Evolutionary conservation across 37 sponge, comb jelly and placozoan species (phyloP).

Genomic region (Beroe forskalii): DNA sequence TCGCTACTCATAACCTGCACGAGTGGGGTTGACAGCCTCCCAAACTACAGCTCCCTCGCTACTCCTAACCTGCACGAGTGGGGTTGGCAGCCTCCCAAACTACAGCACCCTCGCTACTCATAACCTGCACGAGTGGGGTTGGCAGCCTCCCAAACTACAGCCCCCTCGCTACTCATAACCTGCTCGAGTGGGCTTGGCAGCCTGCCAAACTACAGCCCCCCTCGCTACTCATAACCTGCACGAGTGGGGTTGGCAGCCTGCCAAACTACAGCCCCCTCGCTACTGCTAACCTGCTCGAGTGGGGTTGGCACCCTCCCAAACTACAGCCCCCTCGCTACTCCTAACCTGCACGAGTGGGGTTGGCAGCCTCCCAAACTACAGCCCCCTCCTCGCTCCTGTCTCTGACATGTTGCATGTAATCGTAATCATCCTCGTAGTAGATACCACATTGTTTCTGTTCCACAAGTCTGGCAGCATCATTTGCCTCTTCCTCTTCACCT

Average conservation of each 20-base stretch:
- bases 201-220: too few species aligned
- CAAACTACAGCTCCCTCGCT: neutral
- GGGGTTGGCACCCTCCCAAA: neutral
- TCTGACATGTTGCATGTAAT: slow-evolving; percentile 94
- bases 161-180: too few species aligned
- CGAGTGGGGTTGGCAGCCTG: too few species aligned
- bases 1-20: slow-evolving; percentile 28
- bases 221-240: too few species aligned
- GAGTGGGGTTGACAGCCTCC: slow-evolving; percentile 35
- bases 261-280: too few species aligned
- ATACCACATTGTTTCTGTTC: slow-evolving; percentile 87
- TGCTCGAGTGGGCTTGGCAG: too few species aligned
- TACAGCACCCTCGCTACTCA: neutral
- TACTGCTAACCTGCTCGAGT: slow-evolving; percentile 16
- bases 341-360: slow-evolving; percentile 35
- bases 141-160: too few species aligned
- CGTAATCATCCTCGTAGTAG: slow-evolving; percentile 87
- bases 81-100: slow-evolving; percentile 47
- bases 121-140: too few species aligned
- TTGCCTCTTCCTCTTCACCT: neutral
- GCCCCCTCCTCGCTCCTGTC: slow-evolving; percentile 50
- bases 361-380: slow-evolving; percentile 42
- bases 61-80: neutral
- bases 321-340: neutral
- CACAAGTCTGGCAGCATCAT: slow-evolving; percentile 64